Percentiles rank a stretch among this genome's conserved stretches.
Conservation (phyloP, 2,113 vertebrate species). For the Macheiramphus alcinus region DNA sequence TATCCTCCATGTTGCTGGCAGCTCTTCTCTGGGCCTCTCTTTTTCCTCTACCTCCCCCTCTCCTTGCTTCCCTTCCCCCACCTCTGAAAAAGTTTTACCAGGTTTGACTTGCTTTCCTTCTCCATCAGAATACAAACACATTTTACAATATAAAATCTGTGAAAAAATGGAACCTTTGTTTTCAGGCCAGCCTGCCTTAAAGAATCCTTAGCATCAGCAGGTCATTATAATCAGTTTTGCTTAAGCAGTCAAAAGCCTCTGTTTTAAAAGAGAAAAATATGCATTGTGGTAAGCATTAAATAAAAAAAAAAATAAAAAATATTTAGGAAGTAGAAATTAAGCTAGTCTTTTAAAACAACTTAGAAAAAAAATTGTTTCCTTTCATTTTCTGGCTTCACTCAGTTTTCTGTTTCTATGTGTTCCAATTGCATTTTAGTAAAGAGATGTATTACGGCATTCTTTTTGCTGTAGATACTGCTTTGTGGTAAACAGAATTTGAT, state of each 20-base stretch:
- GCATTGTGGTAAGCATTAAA: not conserved
- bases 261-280: not conserved
- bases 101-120: not conserved
- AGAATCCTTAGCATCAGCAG: not conserved
- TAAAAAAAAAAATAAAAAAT: not conserved
- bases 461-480: conserved; percentile 14
- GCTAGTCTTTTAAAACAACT: not conserved
- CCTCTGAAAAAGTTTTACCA: not conserved
- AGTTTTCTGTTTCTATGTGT: not conserved
- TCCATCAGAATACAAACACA: not conserved
- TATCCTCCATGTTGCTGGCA: not conserved
- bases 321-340: not conserved
- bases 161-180: not conserved
- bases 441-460: not conserved
- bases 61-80: not conserved
- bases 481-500: conserved; percentile 5
- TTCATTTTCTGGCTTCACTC: not conserved
- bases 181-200: not conserved
- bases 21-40: not conserved
- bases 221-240: not conserved
- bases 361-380: not conserved
- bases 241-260: not conserved
- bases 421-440: not conserved
- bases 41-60: not conserved
- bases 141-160: not conserved